A percentile compares a stretch with the other conserved stretches of the same genome.
phyloP scores from a whole-genome alignment of 2,888 invertebrate species.

The Cryptophagus acutangulus region DNA sequence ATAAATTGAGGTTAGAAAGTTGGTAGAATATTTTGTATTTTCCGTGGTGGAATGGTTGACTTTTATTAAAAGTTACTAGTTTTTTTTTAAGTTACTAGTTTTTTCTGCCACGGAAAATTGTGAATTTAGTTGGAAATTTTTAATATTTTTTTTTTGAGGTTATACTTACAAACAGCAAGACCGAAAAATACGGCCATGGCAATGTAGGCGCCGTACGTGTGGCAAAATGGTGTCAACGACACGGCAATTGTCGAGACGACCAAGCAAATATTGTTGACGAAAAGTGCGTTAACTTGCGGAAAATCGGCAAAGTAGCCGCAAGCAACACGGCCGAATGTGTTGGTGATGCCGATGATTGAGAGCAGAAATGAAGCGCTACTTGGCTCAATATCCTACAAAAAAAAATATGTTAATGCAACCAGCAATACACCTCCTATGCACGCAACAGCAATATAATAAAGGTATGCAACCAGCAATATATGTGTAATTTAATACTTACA shows the following conservation, averaged over 20 bases:
- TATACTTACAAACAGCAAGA: conserved; percentile 77
- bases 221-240: conserved; percentile 77
- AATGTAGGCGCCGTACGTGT: conserved; percentile 69
- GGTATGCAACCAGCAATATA: too few relatives aligned
- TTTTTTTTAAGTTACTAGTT: neutral
- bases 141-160: conserved; percentile 4
- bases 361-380: conserved; percentile 69
- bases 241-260: conserved; percentile 84
- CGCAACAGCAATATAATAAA: too few relatives aligned
- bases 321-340: conserved; percentile 85
- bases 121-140: neutral
- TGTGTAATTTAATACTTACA: too few relatives aligned
- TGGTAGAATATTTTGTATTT: neutral
- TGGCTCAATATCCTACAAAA: conserved; percentile 63
- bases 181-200: conserved; percentile 85
- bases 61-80: neutral
- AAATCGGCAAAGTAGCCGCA: conserved; percentile 91
- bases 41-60: neutral
- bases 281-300: conserved; percentile 83
- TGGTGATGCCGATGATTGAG: conserved; percentile 87
- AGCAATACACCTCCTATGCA: too few relatives aligned
- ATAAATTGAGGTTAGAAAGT: neutral
- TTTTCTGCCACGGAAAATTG: neutral
- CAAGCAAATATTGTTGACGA: conserved; percentile 90
- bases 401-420: neutral